A percentile compares a stretch with the other conserved stretches of the same genome.
These are phyloP conservation scores for Toxotes jaculatrix DNA, from an alignment of 2,113 vertebrate species.

Conservation along the genomic window DNA sequence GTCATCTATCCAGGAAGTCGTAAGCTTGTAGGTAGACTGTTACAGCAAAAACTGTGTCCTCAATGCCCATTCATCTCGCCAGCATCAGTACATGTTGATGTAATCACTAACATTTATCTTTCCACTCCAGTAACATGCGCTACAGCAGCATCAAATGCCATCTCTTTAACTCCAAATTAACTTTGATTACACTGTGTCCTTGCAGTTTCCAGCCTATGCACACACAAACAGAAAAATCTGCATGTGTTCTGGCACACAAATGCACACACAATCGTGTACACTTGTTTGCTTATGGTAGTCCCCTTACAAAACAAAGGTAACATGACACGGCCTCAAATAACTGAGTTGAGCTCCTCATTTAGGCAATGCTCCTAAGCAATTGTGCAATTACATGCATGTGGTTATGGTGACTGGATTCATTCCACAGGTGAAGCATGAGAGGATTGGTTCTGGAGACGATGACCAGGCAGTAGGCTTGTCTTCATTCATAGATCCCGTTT, in stretches of 20 bases:
- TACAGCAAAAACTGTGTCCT: background rate
- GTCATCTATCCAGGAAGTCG: background rate
- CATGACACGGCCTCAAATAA: slow-evolving; percentile 8
- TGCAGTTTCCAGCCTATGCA: slow-evolving; percentile 8
- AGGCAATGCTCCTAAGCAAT: slow-evolving; percentile 5
- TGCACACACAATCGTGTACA: background rate
- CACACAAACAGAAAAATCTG: slow-evolving; percentile 18
- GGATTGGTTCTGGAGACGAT: slow-evolving; percentile 41
- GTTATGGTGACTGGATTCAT: slow-evolving; percentile 25
- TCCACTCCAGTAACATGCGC: background rate
- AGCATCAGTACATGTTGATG: background rate
- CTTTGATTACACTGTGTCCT: slow-evolving; percentile 21
- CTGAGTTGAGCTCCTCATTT: slow-evolving; percentile 8
- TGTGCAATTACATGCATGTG: slow-evolving; percentile 45
- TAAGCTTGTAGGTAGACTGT: background rate
- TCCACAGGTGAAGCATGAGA: slow-evolving; percentile 43
- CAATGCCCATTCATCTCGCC: slow-evolving; percentile 1
- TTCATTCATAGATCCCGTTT: slow-evolving; percentile 41
- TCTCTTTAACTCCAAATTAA: slow-evolving; percentile 20
- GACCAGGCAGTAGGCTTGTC: slow-evolving; percentile 27
- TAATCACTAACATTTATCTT: slow-evolving; percentile 20
- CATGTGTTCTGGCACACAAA: background rate
- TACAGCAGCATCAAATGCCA: slow-evolving; percentile 21
- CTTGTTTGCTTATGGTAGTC: slow-evolving; percentile 17
- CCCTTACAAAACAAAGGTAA: slow-evolving; percentile 37